Conservation (phyloP, 2,113 vertebrate genomes). For the Onychostruthus taczanowskii region DNA sequence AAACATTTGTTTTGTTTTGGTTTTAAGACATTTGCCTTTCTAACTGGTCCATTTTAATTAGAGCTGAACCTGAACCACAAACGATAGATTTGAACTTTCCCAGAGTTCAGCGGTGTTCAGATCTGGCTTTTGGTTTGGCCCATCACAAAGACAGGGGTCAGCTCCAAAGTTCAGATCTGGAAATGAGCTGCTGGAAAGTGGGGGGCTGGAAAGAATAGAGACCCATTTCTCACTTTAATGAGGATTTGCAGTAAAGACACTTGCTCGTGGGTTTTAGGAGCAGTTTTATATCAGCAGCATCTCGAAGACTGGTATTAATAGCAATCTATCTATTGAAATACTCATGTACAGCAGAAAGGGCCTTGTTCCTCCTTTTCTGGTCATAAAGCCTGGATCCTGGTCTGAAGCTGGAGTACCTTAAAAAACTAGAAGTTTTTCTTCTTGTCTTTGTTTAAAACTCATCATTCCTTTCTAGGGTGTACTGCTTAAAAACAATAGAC, state of each 20-base stretch:
- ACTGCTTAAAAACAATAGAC: not conserved
- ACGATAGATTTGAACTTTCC: constrained; percentile 63
- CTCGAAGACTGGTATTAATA: not conserved
- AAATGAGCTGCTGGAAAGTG: not conserved
- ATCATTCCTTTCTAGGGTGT: not conserved
- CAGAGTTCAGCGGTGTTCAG: constrained; percentile 64
- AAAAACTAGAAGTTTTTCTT: not conserved
- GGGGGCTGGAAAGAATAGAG: not conserved
- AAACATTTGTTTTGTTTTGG: constrained; percentile 59
- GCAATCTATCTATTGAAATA: not conserved
- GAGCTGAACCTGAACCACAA: constrained; percentile 67
- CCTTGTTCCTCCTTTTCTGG: not conserved
- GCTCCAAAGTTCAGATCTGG: constrained; percentile 48
- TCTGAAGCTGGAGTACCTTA: not conserved
- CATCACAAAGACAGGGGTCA: constrained; percentile 38
- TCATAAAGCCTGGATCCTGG: not conserved
- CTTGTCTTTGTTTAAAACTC: not conserved
- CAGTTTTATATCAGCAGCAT: not conserved
- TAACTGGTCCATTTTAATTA: constrained; percentile 58
- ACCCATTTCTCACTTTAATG: not conserved
- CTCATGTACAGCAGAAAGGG: not conserved
- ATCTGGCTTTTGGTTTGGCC: constrained; percentile 69
- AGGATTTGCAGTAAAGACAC: not conserved
- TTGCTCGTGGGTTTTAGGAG: not conserved
- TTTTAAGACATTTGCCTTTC: constrained; percentile 50